Evolutionary conservation across 1,140 invertebrate species (phyloP).

Genomic region (Papilio machaon): DNA sequence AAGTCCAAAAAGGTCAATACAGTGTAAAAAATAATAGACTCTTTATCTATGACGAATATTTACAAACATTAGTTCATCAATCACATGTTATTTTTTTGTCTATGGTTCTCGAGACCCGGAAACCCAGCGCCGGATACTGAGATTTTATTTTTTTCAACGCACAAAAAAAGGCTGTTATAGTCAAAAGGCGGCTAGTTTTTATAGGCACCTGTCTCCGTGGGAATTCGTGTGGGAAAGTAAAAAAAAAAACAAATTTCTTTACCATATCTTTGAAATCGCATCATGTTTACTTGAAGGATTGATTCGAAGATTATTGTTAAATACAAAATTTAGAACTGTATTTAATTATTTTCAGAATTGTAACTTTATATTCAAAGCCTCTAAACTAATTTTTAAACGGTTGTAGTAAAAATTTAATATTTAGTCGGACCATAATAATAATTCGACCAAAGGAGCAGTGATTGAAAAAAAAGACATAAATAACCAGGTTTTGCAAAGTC

Average conservation of each 20-base stretch:
- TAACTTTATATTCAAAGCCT: background rate
- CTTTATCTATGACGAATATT: slow-evolving; percentile 35
- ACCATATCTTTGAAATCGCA: slow-evolving; percentile 13
- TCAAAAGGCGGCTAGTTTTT: slow-evolving; percentile 64
- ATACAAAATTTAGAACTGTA: background rate
- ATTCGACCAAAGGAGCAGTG: background rate
- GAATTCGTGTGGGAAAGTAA: slow-evolving; percentile 54
- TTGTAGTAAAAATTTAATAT: background rate
- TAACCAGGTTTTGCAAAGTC: slow-evolving; percentile 24
- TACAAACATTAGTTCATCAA: slow-evolving; percentile 68
- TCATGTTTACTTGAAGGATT: slow-evolving; percentile 7
- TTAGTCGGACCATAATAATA: background rate
- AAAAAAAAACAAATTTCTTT: slow-evolving; percentile 52
- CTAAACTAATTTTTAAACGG: too few relatives aligned
- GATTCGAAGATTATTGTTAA: background rate
- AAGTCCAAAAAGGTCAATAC: background rate
- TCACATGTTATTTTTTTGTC: slow-evolving; percentile 60
- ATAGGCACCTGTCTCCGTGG: slow-evolving; percentile 71
- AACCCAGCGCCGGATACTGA: slow-evolving; percentile 64
- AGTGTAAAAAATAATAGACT: background rate
- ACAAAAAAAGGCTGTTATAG: slow-evolving; percentile 70
- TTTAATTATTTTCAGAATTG: too few relatives aligned
- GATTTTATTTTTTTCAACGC: slow-evolving; percentile 57
- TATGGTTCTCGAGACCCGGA: slow-evolving; percentile 61
- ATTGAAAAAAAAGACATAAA: background rate